A percentile compares a stretch with the other conserved stretches of the same genome.
Evolutionary conservation across 1,140 invertebrate species (phyloP).

Genomic region (Drosophila lacteicornis): DNA sequence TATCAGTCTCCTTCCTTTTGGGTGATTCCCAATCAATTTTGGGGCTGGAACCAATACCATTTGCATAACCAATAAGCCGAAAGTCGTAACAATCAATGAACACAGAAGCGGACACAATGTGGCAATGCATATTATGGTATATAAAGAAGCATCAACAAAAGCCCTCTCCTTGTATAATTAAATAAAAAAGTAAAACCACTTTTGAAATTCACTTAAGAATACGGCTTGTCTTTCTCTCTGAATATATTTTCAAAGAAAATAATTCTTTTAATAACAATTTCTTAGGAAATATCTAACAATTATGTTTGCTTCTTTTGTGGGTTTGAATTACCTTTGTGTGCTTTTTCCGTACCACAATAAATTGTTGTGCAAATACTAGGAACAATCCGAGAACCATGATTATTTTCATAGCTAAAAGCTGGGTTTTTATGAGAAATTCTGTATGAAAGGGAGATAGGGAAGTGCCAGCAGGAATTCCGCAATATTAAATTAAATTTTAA

Average conservation of each 20-base stretch:
- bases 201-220: background rate
- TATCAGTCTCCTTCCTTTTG: background rate
- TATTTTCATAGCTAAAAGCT: slow-evolving; percentile 10
- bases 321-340: background rate
- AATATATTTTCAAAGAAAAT: background rate
- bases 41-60: slow-evolving; percentile 42
- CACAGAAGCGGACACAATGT: background rate
- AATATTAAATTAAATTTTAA: slow-evolving; percentile 9
- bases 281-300: background rate
- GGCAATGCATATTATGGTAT: background rate
- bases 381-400: background rate
- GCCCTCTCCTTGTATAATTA: no score
- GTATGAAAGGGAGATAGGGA: background rate
- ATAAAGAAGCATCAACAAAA: background rate
- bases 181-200: background rate
- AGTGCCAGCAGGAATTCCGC: background rate
- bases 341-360: background rate
- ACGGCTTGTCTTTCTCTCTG: background rate
- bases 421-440: background rate
- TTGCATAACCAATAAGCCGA: slow-evolving; percentile 48
- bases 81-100: slow-evolving; percentile 14
- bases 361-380: slow-evolving; percentile 7
- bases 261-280: background rate
- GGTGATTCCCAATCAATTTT: slow-evolving; percentile 29
- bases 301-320: background rate